These are phyloP conservation scores for Pseudoips prasinana DNA, from an alignment of 2,888 invertebrate species.

Conservation along the genomic window DNA sequence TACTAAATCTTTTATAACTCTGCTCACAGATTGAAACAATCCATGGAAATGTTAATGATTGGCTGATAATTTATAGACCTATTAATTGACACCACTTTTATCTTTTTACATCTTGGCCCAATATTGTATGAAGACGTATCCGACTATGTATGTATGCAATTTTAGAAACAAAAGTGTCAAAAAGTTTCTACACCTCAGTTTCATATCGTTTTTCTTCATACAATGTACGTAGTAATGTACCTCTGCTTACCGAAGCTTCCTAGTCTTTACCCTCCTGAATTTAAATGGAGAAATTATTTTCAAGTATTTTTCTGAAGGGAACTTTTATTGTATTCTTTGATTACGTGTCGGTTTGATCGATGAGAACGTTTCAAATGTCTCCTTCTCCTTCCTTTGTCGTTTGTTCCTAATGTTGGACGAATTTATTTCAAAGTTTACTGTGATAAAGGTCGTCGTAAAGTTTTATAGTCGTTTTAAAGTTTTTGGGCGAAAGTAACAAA, in stretches of 20 bases:
- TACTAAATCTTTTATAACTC: too few species aligned
- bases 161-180: constrained; percentile 52
- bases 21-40: too few species aligned
- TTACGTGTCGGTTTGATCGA: constrained; percentile 80
- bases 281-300: constrained; percentile 81
- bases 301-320: constrained; percentile 79
- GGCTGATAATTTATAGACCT: too few species aligned
- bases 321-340: constrained; percentile 82
- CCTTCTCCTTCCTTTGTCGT: constrained; percentile 62
- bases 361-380: constrained; percentile 72
- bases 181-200: constrained; percentile 51
- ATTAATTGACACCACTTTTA: too few species aligned
- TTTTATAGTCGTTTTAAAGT: constrained; percentile 64
- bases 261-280: constrained; percentile 76
- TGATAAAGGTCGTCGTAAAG: constrained; percentile 42
- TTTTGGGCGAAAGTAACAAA: constrained; percentile 35
- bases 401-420: constrained; percentile 64
- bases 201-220: constrained; percentile 59
- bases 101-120: too few species aligned
- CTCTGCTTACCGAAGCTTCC: constrained; percentile 61
- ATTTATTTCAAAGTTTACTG: constrained; percentile 75
- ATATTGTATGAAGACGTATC: too few species aligned
- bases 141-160: too few species aligned
- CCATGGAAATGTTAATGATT: too few species aligned
- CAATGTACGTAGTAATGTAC: constrained; percentile 54